Evolutionary conservation across 92 coral and sea anemone genomes (phyloP), one percentile per base, ranked within the genome.

Genomic region (Anthopleura xanthogrammica): DNA sequence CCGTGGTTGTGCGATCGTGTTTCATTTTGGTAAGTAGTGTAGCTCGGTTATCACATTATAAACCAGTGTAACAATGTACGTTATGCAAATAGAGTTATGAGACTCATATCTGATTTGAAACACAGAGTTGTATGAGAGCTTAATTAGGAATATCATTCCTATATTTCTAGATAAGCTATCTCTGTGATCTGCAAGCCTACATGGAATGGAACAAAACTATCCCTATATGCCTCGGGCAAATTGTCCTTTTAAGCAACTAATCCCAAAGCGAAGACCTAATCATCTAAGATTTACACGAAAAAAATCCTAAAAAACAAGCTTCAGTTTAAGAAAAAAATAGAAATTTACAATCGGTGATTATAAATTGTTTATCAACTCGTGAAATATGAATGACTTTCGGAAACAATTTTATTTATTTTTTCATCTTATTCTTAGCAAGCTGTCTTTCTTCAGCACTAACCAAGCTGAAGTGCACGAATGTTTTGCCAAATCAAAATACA

Each of bases 41-140:
- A 42, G 41, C 29, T 62, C 20, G 12, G 70, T 11, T 19, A 78
- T 48, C 24, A 39, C 16, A 17, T 55, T 13, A 52, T 19, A 8
- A 7, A 58, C 19, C 19, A 78, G 6, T 19, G 82, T 78, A 52
- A 48, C 75, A 60, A 66, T 70, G 83, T 24, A 79, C 43, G 88
- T 85, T 85, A 85, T 85, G 88, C 83, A 85, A 85, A 85, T 85
- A 79, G 52, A 48, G 17, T 52, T 50, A 42, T 7, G n/a, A 16
- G 24, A 16, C 36, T 16, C 9, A 48, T 85, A 85, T 85, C 88
- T 85, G 88, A 85, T 85, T 79, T 43, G n/a, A 78, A 79, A 79
- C 81, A 85, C 62, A 64, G 5, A 71, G 19, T 41, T 58, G 41
- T 22, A 70, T 70, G 48, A 23, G 72, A 19, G 55, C 83, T 41